phyloP scores from a whole-genome alignment of 2,888 invertebrate genomes.

The Noctua janthe region DNA sequence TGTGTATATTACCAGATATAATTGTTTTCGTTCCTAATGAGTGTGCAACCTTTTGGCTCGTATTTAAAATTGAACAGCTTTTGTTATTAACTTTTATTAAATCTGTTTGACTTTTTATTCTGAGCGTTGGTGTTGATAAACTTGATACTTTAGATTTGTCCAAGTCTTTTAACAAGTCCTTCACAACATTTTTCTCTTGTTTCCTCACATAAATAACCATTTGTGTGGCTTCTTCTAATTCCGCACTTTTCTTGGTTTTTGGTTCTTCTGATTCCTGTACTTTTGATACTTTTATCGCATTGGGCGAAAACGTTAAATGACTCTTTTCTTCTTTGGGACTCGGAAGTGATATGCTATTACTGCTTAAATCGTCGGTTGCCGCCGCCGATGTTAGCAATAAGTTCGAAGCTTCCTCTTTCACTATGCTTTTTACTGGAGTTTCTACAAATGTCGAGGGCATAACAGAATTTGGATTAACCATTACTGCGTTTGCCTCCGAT shows the following conservation, averaged over 20 bases:
- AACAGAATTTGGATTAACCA: slow-evolving; percentile 97
- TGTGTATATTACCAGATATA: slow-evolving; percentile 90
- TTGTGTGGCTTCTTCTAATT: slow-evolving; percentile 87
- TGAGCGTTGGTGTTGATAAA: slow-evolving; percentile 79
- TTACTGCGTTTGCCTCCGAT: slow-evolving; percentile 93
- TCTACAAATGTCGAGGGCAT: slow-evolving; percentile 94
- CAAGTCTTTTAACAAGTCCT: slow-evolving; percentile 91
- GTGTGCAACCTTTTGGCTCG: slow-evolving; percentile 85
- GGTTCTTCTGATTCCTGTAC: slow-evolving; percentile 83
- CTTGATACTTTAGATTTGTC: slow-evolving; percentile 83
- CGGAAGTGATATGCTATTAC: slow-evolving; percentile 85
- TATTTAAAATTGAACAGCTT: slow-evolving; percentile 87
- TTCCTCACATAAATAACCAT: slow-evolving; percentile 88
- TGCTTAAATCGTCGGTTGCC: slow-evolving; percentile 78
- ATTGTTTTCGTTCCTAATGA: slow-evolving; percentile 88
- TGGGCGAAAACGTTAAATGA: slow-evolving; percentile 93
- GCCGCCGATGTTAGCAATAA: slow-evolving; percentile 86
- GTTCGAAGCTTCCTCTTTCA: slow-evolving; percentile 88
- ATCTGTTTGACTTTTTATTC: slow-evolving; percentile 87
- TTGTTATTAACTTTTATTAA: slow-evolving; percentile 86
- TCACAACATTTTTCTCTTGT: slow-evolving; percentile 91
- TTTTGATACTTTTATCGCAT: slow-evolving; percentile 92
- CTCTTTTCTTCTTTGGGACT: slow-evolving; percentile 93
- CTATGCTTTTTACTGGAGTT: slow-evolving; percentile 85
- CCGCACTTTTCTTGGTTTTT: slow-evolving; percentile 71